Percentiles rank a stretch among this genome's conserved stretches.
Evolutionary conservation across 2,888 invertebrate species (phyloP).

Genomic region (Nemapogon koenigi): DNA sequence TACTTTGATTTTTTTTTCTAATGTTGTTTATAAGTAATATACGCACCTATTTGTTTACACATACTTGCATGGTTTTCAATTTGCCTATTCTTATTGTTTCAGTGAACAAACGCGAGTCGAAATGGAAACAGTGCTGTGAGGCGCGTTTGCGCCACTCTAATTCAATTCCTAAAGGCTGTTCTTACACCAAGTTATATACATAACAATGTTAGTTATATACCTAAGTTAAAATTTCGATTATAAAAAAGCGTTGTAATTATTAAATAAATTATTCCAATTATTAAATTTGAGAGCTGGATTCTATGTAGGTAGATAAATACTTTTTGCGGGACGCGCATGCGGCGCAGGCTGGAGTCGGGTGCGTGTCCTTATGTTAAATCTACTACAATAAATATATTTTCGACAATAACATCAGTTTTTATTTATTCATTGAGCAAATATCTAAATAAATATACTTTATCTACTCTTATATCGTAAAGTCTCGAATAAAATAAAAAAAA

Average conservation of each 20-base stretch:
- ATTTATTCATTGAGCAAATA: too few species aligned
- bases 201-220: slow-evolving; percentile 61
- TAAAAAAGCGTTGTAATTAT: slow-evolving; percentile 65
- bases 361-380: slow-evolving; percentile 59
- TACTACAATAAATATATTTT: slow-evolving; percentile 66
- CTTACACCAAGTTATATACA: slow-evolving; percentile 67
- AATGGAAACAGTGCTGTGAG: slow-evolving; percentile 93
- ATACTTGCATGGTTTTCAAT: too few species aligned
- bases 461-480: too few species aligned
- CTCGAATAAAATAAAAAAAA: too few species aligned
- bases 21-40: too few species aligned
- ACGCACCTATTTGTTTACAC: too few species aligned
- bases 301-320: slow-evolving; percentile 54
- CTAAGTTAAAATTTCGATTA: slow-evolving; percentile 60
- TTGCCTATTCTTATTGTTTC: slow-evolving; percentile 26
- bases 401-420: slow-evolving; percentile 43
- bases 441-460: too few species aligned
- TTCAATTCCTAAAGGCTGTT: slow-evolving; percentile 66
- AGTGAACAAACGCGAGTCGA: slow-evolving; percentile 76
- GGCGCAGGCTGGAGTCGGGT: slow-evolving; percentile 55
- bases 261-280: slow-evolving; percentile 68
- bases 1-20: too few species aligned
- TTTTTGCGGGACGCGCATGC: slow-evolving; percentile 50
- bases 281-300: slow-evolving; percentile 61
- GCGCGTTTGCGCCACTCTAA: slow-evolving; percentile 57